These are phyloP conservation scores for Octonoba sinensis DNA, from an alignment of 2,888 invertebrate genomes.

Conservation along the genomic window DNA sequence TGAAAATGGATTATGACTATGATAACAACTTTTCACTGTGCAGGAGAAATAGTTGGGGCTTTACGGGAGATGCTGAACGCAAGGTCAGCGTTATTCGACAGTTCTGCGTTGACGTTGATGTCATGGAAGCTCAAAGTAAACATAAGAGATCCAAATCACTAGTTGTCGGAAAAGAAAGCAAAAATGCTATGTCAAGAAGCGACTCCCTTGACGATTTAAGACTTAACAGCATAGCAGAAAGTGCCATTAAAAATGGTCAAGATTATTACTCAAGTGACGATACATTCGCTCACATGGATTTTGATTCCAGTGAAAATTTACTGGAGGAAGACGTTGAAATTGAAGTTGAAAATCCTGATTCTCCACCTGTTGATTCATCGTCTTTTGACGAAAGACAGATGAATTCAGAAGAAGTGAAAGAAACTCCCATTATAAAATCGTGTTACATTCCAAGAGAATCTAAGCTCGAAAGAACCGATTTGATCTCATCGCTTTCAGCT, in stretches of 20 bases:
- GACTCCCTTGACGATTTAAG: background rate
- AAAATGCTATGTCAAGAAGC: constrained; percentile 10
- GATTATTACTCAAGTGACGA: no score
- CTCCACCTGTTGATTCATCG: no score
- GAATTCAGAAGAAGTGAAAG: no score
- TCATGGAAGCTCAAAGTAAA: constrained; percentile 28
- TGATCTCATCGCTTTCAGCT: constrained; percentile 7
- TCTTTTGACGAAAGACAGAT: no score
- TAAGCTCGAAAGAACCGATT: background rate
- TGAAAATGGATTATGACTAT: constrained; percentile 53
- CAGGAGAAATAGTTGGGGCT: constrained; percentile 61
- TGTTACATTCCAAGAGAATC: no score
- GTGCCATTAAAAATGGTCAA: no score
- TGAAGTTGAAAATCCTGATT: no score
- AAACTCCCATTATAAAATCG: no score
- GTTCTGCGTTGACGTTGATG: constrained; percentile 35
- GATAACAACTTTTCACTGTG: constrained; percentile 11
- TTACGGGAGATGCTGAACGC: constrained; percentile 52
- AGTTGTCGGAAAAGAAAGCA: background rate
- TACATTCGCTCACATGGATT: no score
- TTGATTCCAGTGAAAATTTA: no score
- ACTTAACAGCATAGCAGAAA: no score
- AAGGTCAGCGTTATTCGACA: constrained; percentile 49
- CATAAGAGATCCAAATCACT: constrained; percentile 33
- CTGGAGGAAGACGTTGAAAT: no score